Conservation (phyloP, 2,797 vertebrate genomes). For the Liasis olivaceus region DNA sequence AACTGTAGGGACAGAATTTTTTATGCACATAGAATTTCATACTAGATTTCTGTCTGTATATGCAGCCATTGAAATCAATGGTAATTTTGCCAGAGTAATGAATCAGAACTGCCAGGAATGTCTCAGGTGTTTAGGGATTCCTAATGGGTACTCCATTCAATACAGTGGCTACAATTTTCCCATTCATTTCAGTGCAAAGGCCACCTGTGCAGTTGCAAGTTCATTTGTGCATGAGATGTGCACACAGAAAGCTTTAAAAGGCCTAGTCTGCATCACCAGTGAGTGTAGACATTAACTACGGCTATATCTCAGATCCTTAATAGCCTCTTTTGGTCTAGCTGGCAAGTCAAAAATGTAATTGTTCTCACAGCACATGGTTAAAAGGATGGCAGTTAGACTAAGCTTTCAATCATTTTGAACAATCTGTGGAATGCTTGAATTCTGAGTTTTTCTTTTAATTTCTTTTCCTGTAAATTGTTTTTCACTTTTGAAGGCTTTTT, state of each 20-base stretch:
- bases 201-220: background rate
- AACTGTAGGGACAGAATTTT: background rate
- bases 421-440: conserved; percentile 57
- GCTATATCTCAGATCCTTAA: background rate
- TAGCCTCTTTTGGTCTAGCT: conserved; percentile 3
- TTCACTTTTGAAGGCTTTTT: conserved; percentile 54
- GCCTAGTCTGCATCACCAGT: background rate
- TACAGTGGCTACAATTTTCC: background rate
- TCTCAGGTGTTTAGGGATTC: background rate
- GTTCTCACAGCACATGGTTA: background rate
- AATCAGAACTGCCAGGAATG: background rate
- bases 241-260: background rate
- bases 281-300: background rate
- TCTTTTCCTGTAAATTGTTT: conserved; percentile 47
- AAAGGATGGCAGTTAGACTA: background rate
- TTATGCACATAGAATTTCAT: background rate
- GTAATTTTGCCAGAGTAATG: background rate
- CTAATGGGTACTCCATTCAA: background rate
- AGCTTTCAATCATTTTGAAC: conserved; percentile 54
- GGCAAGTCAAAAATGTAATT: conserved; percentile 3
- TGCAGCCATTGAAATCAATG: background rate
- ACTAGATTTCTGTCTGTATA: background rate
- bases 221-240: background rate
- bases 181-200: background rate
- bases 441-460: conserved; percentile 57